Evolutionary conservation across 2,797 vertebrate genomes (phyloP).

Genomic region (Acanthurus tractus): DNA sequence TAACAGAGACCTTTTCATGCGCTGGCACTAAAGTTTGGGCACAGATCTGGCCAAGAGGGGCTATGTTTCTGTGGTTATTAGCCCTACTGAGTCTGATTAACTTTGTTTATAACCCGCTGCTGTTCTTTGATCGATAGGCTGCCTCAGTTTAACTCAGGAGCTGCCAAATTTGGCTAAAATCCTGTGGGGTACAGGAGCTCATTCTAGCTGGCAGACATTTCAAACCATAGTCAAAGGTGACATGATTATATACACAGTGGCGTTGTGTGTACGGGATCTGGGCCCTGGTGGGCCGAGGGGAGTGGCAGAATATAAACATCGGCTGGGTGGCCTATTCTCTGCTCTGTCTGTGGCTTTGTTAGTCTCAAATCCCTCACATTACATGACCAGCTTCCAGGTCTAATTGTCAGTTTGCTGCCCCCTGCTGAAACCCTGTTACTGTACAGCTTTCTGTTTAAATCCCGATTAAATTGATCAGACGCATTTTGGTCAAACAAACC

Average conservation of each 20-base stretch:
- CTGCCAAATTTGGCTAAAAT: constrained; percentile 71
- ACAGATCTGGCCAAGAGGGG: constrained; percentile 20
- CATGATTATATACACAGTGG: constrained; percentile 74
- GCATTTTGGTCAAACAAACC: background rate
- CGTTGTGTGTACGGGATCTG: constrained; percentile 62
- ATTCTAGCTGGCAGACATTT: constrained; percentile 61
- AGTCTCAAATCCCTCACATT: constrained; percentile 39
- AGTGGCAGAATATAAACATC: constrained; percentile 75
- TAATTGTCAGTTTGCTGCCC: constrained; percentile 17
- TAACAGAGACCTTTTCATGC: background rate
- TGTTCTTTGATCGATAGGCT: constrained; percentile 43
- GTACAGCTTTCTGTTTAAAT: background rate
- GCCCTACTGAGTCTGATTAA: constrained; percentile 26
- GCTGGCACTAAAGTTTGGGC: constrained; percentile 3
- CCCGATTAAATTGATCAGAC: background rate
- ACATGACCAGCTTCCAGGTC: background rate
- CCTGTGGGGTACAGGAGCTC: constrained; percentile 48
- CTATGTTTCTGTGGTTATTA: constrained; percentile 41
- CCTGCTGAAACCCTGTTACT: constrained; percentile 2
- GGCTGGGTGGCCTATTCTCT: constrained; percentile 71
- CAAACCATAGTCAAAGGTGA: constrained; percentile 68
- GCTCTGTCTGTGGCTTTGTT: constrained; percentile 62
- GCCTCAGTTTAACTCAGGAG: constrained; percentile 39
- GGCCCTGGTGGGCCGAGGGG: constrained; percentile 41
- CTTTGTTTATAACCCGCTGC: constrained; percentile 56